Evolutionary conservation across 2,113 vertebrate genomes (phyloP).

Genomic region (Rhegmatorhina hoffmannsi): DNA sequence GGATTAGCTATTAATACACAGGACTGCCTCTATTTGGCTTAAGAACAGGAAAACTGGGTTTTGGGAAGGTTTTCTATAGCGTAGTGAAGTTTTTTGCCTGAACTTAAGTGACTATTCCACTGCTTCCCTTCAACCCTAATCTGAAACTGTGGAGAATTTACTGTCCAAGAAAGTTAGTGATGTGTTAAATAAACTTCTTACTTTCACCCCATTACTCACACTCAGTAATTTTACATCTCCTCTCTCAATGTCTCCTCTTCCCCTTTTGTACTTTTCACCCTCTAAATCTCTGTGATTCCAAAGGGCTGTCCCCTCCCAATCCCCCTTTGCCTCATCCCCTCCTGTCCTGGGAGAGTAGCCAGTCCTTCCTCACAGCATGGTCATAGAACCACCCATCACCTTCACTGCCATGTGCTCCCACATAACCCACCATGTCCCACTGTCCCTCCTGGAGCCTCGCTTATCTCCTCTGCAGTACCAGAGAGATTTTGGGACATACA

Average conservation of each 20-base stretch:
- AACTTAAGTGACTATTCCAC: background rate
- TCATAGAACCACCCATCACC: background rate
- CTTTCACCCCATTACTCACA: constrained; percentile 34
- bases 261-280: background rate
- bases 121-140: background rate
- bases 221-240: background rate
- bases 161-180: background rate
- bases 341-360: accelerated
- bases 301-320: background rate
- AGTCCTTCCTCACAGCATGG: accelerated
- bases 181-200: constrained; percentile 9
- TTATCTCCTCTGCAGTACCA: background rate
- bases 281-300: background rate
- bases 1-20: background rate
- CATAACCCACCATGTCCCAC: accelerated
- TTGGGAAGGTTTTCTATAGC: background rate
- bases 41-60: background rate
- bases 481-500: accelerated
- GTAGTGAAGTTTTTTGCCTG: background rate
- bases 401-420: accelerated
- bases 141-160: background rate
- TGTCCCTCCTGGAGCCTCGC: background rate
- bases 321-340: background rate
- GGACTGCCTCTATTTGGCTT: background rate
- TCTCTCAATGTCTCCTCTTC: background rate